Evolutionary conservation across 2,888 invertebrate genomes (phyloP).

Genomic region (Lochmaea capreae): DNA sequence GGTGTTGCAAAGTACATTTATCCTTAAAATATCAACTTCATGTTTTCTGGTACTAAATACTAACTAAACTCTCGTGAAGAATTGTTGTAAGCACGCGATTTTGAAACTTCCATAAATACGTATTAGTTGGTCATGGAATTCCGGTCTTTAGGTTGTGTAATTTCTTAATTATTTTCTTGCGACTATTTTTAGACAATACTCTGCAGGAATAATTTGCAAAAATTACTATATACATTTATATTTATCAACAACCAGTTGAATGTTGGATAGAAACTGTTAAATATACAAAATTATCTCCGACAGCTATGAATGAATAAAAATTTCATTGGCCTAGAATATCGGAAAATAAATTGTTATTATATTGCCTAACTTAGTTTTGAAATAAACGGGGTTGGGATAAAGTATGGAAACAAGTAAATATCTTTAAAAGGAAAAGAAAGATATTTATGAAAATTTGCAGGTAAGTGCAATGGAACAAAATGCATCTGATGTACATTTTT

Average conservation of each 20-base stretch:
- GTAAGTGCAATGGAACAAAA: too few relatives aligned
- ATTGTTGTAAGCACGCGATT: slow-evolving; percentile 10
- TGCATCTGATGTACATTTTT: too few relatives aligned
- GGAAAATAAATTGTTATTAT: too few relatives aligned
- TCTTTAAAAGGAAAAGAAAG: too few relatives aligned
- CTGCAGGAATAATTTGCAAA: neutral
- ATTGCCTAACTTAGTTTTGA: too few relatives aligned
- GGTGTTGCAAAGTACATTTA: neutral
- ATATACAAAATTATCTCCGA: too few relatives aligned
- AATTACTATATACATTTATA: neutral
- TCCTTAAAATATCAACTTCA: neutral
- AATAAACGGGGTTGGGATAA: too few relatives aligned
- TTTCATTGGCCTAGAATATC: too few relatives aligned
- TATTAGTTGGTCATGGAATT: slow-evolving; percentile 19
- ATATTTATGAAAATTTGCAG: too few relatives aligned
- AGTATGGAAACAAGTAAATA: too few relatives aligned
- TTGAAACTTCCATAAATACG: slow-evolving; percentile 13
- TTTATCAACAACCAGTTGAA: neutral
- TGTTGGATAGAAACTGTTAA: too few relatives aligned
- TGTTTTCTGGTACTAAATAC: neutral
- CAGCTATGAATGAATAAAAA: too few relatives aligned
- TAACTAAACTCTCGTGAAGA: neutral
- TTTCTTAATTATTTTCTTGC: neutral
- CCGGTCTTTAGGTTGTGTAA: slow-evolving; percentile 9
- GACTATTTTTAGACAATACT: slow-evolving; percentile 14